Evolutionary conservation across 2,113 vertebrate species (phyloP), one percentile per base, ranked within the genome.

Genomic region (Falco punctatus): DNA sequence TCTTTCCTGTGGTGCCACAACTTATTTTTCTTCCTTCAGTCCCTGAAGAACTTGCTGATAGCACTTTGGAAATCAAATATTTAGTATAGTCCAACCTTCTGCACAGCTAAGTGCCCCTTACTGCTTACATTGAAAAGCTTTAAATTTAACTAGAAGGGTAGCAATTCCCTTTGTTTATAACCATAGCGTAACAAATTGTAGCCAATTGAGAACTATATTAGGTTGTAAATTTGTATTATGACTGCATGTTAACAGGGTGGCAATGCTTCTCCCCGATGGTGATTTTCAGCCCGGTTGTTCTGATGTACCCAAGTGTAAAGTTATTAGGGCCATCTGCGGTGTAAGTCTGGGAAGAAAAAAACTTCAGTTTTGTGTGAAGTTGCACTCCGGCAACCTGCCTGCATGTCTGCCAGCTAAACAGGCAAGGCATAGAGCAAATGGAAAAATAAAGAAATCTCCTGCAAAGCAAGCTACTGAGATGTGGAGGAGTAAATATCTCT

Each of bases 211-310:
- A 92, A 93, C 79, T 48, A 40, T 69, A 95, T 93, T 83, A 94
- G 82, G 70, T 22, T 93, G 95, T 95, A 95, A 92, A 96, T 96
- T 95, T 95, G 85, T 91, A 20, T 94, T 93, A 95, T 93, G 96
- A 89, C 61, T 96, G 93, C 81, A 58, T 27, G 3, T 90, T 94
- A 90, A 73, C 30, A 90, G 86, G 81, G 86, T 75, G 81, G 86
- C 86, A 57, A 5, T 83, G 89, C 46, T 91, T 88, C 71, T 66
- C 75, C 79, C 75, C 28, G 2, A 3, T 64, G 84, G 91, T 88
- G 79, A 35, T 94, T 93, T 96, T 94, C 80, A 87, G 64, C 49
- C 84, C 61, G 20, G 67, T 97, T 92, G 66, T 96, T 96, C 77
- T 79, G 87, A 77, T 44, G 75, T 92, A 80, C 69, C 82, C 89